phyloP scores from a whole-genome alignment of 1,140 invertebrate genomes.

The Drosophila melanica region DNA sequence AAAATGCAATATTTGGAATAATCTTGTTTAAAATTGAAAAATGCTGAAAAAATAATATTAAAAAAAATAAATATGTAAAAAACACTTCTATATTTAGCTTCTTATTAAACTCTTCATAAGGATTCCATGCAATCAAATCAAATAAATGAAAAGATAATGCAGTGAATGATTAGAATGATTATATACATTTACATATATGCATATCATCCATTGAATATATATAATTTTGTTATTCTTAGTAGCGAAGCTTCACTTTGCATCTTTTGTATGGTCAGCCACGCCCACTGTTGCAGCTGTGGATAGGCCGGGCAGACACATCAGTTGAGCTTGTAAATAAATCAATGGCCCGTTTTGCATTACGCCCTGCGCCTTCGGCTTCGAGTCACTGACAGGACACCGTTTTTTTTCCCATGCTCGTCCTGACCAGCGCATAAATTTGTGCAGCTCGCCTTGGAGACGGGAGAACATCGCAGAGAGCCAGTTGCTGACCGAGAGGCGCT shows the following conservation, averaged over 20 bases:
- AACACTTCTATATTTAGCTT: too few species aligned
- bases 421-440: slow-evolving; percentile 72
- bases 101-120: too few species aligned
- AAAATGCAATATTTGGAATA: too few species aligned
- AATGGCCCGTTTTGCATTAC: slow-evolving; percentile 77
- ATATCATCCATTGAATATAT: too few species aligned
- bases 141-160: too few species aligned
- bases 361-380: slow-evolving; percentile 52
- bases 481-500: slow-evolving; percentile 7
- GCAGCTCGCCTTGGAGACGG: slow-evolving; percentile 52
- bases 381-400: slow-evolving; percentile 51
- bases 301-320: slow-evolving; percentile 49
- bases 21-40: too few species aligned
- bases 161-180: too few species aligned
- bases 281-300: slow-evolving; percentile 33
- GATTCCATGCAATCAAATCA: too few species aligned
- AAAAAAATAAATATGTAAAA: too few species aligned
- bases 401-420: slow-evolving; percentile 7
- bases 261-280: not conserved
- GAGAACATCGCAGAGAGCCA: not conserved
- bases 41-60: too few species aligned
- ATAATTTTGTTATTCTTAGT: too few species aligned
- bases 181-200: too few species aligned
- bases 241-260: not conserved
- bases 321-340: slow-evolving; percentile 79